Conservation (phyloP, 1,140 invertebrate genomes). For the Ylistrum balloti region DNA sequence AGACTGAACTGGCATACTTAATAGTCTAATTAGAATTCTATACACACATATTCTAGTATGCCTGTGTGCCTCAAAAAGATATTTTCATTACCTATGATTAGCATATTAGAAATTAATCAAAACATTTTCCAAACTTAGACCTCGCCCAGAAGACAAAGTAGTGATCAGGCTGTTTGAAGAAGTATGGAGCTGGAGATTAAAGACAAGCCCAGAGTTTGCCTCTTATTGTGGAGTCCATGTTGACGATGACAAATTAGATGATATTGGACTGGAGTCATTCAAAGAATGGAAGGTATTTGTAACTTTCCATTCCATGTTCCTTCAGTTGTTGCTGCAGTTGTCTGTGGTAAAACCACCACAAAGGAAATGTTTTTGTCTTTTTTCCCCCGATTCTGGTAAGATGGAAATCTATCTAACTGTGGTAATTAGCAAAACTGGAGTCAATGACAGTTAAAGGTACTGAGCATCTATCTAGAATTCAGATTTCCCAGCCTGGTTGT, state of each 20-base stretch:
- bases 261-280: slow-evolving; percentile 65
- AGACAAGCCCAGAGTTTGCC: slow-evolving; percentile 70
- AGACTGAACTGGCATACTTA: too few species aligned
- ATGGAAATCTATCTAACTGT: too few species aligned
- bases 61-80: too few species aligned
- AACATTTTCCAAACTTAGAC: background rate
- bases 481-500: too few species aligned
- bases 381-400: too few species aligned
- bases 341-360: background rate
- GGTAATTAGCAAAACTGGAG: too few species aligned
- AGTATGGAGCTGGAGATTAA: slow-evolving; percentile 72
- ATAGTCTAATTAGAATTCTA: too few species aligned
- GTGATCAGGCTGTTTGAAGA: slow-evolving; percentile 62
- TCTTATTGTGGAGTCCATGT: slow-evolving; percentile 68
- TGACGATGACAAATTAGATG: slow-evolving; percentile 68
- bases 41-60: too few species aligned
- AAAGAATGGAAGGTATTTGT: slow-evolving; percentile 62
- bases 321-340: background rate
- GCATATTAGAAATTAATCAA: background rate
- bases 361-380: background rate
- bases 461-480: too few species aligned
- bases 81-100: too few species aligned
- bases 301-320: background rate
- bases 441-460: too few species aligned
- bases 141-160: background rate